Evolutionary conservation across 2,888 invertebrate genomes (phyloP), one percentile per base, ranked within the genome.

Genomic region (Tiphia femorata): DNA sequence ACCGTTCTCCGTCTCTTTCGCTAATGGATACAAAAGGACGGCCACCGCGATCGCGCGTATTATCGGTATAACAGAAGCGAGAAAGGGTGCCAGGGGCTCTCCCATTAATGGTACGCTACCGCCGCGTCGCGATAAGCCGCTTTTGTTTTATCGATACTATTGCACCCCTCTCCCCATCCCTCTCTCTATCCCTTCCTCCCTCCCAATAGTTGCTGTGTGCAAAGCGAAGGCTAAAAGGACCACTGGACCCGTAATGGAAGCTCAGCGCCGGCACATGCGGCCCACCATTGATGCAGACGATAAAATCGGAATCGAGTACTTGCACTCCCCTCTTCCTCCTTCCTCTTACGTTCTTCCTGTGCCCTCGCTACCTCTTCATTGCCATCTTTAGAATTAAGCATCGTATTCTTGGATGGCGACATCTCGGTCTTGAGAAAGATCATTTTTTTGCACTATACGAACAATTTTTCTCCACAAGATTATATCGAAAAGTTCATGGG

Each of bases 101-200:
- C n/a, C 70, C 70, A 69, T 70, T 72, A 72, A 63, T 58, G 70
- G 72, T 41, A 44, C 61, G 43, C 58, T 68, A 58, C 62, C 48
- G 37, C 53, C 60, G n/a, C n/a, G n/a, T n/a, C n/a, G n/a, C n/a
- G 72, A 72, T 66, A 65, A 59, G 50, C 38, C 30, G 56, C 54
- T 62, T 70, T 72, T 70, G 72, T 69, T 70, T 70, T 70, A 72
- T 70, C 70, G 70, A 57, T 72, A 70, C 70, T 66, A 70, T 70
- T 70, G 72, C 69, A 43, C n/a, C n/a, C n/a, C n/a, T n/a, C n/a
- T n/a, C n/a, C n/a, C n/a, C n/a, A n/a, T n/a, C n/a, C n/a, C n/a
- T n/a, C n/a, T n/a, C n/a, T n/a, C n/a, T n/a, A n/a, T n/a, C n/a
- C n/a, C n/a, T n/a, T n/a, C n/a, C n/a, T n/a, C n/a, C n/a, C n/a